Evolutionary conservation across 2,888 invertebrate species (phyloP).

Genomic region (Drosophila percnosoma): DNA sequence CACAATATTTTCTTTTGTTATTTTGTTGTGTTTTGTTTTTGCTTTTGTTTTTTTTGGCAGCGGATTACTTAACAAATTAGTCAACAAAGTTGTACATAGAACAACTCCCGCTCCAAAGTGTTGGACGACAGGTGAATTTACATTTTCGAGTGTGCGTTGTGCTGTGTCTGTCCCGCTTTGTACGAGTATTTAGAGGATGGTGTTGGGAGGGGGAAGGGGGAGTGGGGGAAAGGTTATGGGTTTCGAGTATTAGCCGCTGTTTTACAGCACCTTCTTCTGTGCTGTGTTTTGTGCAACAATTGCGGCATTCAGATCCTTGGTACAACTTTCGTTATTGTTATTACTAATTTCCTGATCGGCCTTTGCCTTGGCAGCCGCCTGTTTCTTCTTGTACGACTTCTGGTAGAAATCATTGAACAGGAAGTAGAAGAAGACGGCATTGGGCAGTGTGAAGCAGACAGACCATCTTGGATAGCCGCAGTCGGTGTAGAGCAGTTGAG

Average conservation of each 20-base stretch:
- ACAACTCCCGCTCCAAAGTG: slow-evolving; percentile 45
- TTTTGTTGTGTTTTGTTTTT: slow-evolving; percentile 32
- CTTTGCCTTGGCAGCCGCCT: slow-evolving; percentile 75
- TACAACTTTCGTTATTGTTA: slow-evolving; percentile 74
- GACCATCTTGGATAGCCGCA: slow-evolving; percentile 95
- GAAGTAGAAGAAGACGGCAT: slow-evolving; percentile 96
- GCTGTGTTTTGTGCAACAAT: slow-evolving; percentile 30
- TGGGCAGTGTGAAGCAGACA: slow-evolving; percentile 93
- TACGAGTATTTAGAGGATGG: slow-evolving; percentile 58
- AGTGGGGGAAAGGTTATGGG: slow-evolving; percentile 1
- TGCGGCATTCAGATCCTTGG: slow-evolving; percentile 73
- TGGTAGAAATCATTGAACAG: slow-evolving; percentile 97
- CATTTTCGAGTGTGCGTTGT: slow-evolving; percentile 16
- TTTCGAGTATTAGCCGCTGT: neutral
- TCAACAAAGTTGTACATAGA: slow-evolving; percentile 78
- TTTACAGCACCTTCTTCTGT: slow-evolving; percentile 63
- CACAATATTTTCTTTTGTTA: slow-evolving; percentile 47
- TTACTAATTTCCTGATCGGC: slow-evolving; percentile 45
- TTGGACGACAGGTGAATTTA: slow-evolving; percentile 11
- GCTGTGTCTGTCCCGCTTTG: slow-evolving; percentile 44
- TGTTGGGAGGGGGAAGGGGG: neutral
- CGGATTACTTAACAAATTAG: slow-evolving; percentile 76
- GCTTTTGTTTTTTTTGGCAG: slow-evolving; percentile 59
- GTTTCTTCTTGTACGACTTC: slow-evolving; percentile 87
- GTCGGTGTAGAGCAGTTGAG: slow-evolving; percentile 93